Percentiles rank a stretch among this genome's conserved stretches.
Evolutionary conservation across 2,888 invertebrate species (phyloP).

Genomic region (Brassicogethes aeneus): DNA sequence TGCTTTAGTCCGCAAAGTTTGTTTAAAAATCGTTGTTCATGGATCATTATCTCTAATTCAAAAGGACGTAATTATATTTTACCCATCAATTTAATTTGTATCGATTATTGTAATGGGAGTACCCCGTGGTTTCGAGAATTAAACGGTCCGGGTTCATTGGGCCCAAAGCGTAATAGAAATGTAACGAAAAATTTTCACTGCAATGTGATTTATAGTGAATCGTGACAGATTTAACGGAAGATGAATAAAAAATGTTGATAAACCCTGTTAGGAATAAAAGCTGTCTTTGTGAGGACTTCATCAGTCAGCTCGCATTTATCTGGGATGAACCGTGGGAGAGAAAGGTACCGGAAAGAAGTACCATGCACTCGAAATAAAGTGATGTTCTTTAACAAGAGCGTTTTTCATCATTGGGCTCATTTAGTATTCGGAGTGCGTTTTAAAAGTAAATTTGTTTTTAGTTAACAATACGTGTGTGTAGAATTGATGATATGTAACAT

Average conservation of each 20-base stretch:
- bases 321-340: not conserved
- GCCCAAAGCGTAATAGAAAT: not conserved
- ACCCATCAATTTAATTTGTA: no score
- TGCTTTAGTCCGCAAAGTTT: no score
- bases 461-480: no score
- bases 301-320: not conserved
- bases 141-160: not conserved
- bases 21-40: no score
- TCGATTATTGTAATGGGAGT: no score
- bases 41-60: no score
- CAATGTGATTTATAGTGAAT: slow-evolving; percentile 7
- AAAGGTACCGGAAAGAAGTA: not conserved
- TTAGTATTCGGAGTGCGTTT: not conserved
- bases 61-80: no score
- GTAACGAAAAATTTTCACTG: not conserved
- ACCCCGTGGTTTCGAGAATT: no score
- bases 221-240: slow-evolving; percentile 11
- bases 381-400: not conserved
- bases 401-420: not conserved
- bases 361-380: not conserved
- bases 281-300: not conserved
- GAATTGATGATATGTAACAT: no score
- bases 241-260: slow-evolving; percentile 12
- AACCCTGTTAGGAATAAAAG: slow-evolving; percentile 8
- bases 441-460: no score